Conservation (phyloP, 2,113 vertebrate species). For the Dipodomys spectabilis region DNA sequence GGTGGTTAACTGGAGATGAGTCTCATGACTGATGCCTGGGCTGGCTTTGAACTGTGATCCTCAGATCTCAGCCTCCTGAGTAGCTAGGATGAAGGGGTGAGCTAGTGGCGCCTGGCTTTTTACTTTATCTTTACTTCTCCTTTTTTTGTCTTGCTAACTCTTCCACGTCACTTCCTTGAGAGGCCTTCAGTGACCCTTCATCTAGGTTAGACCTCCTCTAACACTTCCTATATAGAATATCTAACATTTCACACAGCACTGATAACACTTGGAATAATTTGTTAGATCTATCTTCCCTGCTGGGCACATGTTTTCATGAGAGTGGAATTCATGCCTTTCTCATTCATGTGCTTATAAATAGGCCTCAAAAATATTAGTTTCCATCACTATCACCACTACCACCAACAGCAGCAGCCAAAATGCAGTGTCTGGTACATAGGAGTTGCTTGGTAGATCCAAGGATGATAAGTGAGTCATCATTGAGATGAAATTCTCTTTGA, state of each 20-base stretch:
- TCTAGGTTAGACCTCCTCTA: background rate
- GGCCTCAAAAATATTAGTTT: background rate
- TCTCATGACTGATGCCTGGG: too few species aligned
- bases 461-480: background rate
- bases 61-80: too few species aligned
- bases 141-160: constrained; percentile 7
- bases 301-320: background rate
- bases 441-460: background rate
- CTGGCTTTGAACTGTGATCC: too few species aligned
- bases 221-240: background rate
- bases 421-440: background rate
- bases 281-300: background rate
- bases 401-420: background rate
- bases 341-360: background rate
- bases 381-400: too few species aligned
- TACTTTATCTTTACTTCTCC: background rate
- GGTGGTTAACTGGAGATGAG: too few species aligned
- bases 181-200: background rate
- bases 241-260: background rate
- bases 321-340: background rate
- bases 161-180: background rate
- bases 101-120: too few species aligned
- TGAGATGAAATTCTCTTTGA: constrained; percentile 8
- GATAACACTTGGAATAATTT: background rate
- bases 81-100: too few species aligned